Conservation (phyloP, 1,140 invertebrate species). For the Pogonomyrmex californicus region DNA sequence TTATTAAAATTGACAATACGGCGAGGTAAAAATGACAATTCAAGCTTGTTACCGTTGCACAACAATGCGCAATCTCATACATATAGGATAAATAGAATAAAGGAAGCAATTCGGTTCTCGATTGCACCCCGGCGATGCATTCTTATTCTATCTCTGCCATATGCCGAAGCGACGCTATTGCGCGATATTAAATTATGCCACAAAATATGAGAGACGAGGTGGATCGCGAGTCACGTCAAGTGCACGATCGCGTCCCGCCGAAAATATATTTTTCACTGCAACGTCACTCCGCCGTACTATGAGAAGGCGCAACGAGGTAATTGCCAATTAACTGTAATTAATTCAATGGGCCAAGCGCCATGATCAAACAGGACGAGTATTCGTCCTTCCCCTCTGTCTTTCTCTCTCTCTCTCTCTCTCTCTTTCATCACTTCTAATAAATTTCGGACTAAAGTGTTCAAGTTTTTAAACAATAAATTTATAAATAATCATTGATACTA, state of each 20-base stretch:
- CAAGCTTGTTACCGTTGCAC: constrained; percentile 3
- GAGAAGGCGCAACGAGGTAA: constrained; percentile 73
- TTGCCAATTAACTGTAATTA: constrained; percentile 83
- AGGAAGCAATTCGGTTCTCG: constrained; percentile 1
- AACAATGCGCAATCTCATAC: constrained; percentile 18
- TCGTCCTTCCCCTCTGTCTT: background rate
- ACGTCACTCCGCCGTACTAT: constrained; percentile 65
- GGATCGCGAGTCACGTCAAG: constrained; percentile 45
- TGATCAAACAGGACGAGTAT: constrained; percentile 67
- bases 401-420: background rate
- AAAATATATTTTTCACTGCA: constrained; percentile 75
- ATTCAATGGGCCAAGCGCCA: constrained; percentile 79
- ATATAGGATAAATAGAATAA: background rate
- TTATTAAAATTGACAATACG: constrained; percentile 13
- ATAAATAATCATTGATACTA: background rate
- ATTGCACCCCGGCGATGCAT: background rate
- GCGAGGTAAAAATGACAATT: background rate
- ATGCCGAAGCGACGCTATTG: constrained; percentile 1
- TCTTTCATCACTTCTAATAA: constrained; percentile 20
- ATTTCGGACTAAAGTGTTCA: background rate
- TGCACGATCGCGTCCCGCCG: constrained; percentile 66
- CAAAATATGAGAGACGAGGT: constrained; percentile 35
- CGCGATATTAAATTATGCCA: constrained; percentile 67
- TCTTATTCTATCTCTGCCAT: constrained; percentile 8
- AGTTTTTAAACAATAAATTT: background rate